phyloP scores from a whole-genome alignment of 2,888 invertebrate species.

The Campaea margaritaria region DNA sequence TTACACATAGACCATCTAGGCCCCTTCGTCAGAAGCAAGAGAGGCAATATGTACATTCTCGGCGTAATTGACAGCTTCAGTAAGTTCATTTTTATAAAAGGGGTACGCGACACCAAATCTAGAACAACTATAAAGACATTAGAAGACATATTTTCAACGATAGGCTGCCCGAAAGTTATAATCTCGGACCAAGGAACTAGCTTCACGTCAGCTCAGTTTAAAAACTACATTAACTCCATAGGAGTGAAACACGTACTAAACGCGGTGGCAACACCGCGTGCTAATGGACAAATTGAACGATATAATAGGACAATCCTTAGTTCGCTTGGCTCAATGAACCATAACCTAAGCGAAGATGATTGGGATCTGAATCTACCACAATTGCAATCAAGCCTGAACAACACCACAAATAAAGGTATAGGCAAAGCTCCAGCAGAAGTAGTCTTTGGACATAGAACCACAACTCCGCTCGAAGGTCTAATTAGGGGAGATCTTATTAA shows the following conservation, averaged over 20 bases:
- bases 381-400: no score
- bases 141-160: slow-evolving; percentile 5
- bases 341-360: slow-evolving; percentile 1
- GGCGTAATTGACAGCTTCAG: slow-evolving; percentile 18
- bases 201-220: slow-evolving; percentile 4
- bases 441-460: no score
- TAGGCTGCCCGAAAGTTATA: slow-evolving; percentile 10
- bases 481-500: no score
- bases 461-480: no score
- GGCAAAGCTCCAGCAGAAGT: no score
- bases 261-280: slow-evolving; percentile 19
- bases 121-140: slow-evolving; percentile 11
- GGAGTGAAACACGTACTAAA: slow-evolving; percentile 17
- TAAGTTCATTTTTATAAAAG: slow-evolving; percentile 12
- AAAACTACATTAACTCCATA: neutral
- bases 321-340: slow-evolving; percentile 9
- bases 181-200: slow-evolving; percentile 18
- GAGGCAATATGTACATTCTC: slow-evolving; percentile 12
- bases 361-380: slow-evolving; percentile 8
- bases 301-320: slow-evolving; percentile 18
- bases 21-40: slow-evolving; percentile 17
- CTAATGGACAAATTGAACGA: slow-evolving; percentile 17
- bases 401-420: no score
- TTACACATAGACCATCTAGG: slow-evolving; percentile 22
- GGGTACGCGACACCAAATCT: slow-evolving; percentile 12